Percentiles rank a stretch among this genome's conserved stretches.
phyloP scores from a whole-genome alignment of 2,797 vertebrate species.

The Eleutherodactylus coqui region DNA sequence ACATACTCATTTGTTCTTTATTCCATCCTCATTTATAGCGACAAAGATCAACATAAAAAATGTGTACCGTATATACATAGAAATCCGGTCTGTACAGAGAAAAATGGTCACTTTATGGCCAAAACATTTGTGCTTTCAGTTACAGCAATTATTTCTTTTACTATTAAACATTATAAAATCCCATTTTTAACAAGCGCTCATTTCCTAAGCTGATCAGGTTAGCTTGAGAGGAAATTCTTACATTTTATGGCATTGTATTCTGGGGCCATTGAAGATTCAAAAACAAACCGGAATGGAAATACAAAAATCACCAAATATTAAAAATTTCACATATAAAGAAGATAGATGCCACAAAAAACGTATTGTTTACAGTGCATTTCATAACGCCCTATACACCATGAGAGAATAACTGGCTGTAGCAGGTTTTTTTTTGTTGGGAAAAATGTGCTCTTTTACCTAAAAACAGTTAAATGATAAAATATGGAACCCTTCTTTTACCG shows the following conservation, averaged over 20 bases:
- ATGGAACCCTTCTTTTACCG: too few relatives aligned
- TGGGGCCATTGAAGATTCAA: too few relatives aligned
- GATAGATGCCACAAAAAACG: too few relatives aligned
- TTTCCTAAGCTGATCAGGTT: background rate
- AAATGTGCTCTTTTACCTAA: too few relatives aligned
- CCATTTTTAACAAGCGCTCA: background rate
- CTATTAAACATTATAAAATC: constrained; percentile 17
- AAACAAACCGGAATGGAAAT: background rate
- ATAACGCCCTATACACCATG: too few relatives aligned
- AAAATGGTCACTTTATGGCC: background rate
- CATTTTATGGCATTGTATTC: background rate
- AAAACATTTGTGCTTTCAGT: background rate
- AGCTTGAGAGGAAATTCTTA: background rate
- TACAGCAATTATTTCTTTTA: background rate
- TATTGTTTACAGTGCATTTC: too few relatives aligned
- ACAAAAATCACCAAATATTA: background rate
- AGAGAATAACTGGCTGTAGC: too few relatives aligned
- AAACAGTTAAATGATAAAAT: too few relatives aligned
- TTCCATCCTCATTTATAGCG: background rate
- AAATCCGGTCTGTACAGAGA: background rate
- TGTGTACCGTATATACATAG: background rate
- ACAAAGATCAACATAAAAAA: constrained; percentile 7
- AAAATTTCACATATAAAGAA: background rate
- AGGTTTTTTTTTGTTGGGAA: too few relatives aligned
- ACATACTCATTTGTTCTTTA: background rate